Base-by-base conservation (phyloP, 37 sponge, comb jelly and placozoan genomes). In the Dysidea cf. avara region DNA sequence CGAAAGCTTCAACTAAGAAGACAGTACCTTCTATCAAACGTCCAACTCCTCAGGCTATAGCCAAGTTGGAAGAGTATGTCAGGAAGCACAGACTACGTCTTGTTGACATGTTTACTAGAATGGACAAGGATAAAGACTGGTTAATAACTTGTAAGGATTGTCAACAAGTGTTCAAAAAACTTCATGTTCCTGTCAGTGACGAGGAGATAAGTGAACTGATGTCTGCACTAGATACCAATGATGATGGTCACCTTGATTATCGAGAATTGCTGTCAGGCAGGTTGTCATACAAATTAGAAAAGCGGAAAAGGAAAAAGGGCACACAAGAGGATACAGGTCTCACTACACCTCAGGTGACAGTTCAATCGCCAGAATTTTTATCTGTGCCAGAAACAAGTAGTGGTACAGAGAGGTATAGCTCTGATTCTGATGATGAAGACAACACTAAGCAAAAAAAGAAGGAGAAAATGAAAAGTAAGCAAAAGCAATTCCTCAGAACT, bases 211-310 rank as follows among this genome's bases (percentile, higher is more conserved):
- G 48, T 18, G 5, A 49, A n/a, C 29, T 74, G 0, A n/a, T 74
- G 32, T n/a, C 12, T 33, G 65, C 40, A 3, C 24, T 51, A 20
- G 74, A 39, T 38, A 38, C 13, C 14, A 56, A 4, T 1, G 25
- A 64, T 11, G 39, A 64, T n/a, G 66, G 56, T 12, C 35, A 32
- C 16, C 31, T 76, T 3, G 77, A 76, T 35, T 76, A 76, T 53
- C 24, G 57, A 20, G 21, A 29, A 32, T 66, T 76, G 3, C 6
- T 76, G 53, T 46, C 46, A 20, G 64, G 66, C 2, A 38, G 67
- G 7, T n/a, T 76, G 5, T 16, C 18, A 12, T 18, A 33, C 24
- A 11, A 25, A 49, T 35, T 76, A 17, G 55, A 64, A 18, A 29
- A 49, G 1, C 39, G 9, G 9, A 9, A 43, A 9, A 43, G 9